A percentile compares a stretch with the other conserved stretches of the same genome.
Evolutionary conservation across 23 tunicate genomes (phyloP).

Genomic region (Ciona savignyi): DNA sequence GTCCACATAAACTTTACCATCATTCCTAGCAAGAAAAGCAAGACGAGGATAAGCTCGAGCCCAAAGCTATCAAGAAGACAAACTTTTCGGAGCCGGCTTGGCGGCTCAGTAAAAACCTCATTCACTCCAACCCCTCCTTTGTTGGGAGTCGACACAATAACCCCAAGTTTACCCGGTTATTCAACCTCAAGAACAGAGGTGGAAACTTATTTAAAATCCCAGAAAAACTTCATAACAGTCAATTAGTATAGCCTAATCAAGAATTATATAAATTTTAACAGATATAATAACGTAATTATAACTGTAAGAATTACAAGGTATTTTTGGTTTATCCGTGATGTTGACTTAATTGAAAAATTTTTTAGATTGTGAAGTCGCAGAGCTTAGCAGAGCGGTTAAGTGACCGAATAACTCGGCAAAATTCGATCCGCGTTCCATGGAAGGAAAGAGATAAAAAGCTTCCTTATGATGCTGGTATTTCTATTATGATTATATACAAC

Average conservation of each 20-base stretch:
- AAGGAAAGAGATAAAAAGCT: conserved; percentile 13
- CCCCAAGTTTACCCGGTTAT: neutral
- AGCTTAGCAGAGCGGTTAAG: conserved; percentile 46
- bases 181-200: neutral
- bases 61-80: conserved; percentile 16
- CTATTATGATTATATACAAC: too few relatives aligned
- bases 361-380: conserved; percentile 33
- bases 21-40: conserved; percentile 1
- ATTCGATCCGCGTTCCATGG: conserved; percentile 42
- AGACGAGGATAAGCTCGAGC: conserved; percentile 13
- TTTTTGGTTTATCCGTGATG: too few relatives aligned
- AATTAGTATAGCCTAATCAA: too few relatives aligned
- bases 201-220: too few relatives aligned
- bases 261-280: too few relatives aligned
- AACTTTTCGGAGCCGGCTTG: conserved; percentile 7
- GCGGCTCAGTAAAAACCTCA: neutral
- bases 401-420: conserved; percentile 38
- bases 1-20: neutral
- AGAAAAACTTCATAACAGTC: too few relatives aligned
- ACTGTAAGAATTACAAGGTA: too few relatives aligned
- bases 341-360: too few relatives aligned
- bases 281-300: too few relatives aligned
- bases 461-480: too few relatives aligned
- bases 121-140: neutral
- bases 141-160: neutral